Conservation (phyloP, 2,113 vertebrate species). For the Stercorarius parasiticus region DNA sequence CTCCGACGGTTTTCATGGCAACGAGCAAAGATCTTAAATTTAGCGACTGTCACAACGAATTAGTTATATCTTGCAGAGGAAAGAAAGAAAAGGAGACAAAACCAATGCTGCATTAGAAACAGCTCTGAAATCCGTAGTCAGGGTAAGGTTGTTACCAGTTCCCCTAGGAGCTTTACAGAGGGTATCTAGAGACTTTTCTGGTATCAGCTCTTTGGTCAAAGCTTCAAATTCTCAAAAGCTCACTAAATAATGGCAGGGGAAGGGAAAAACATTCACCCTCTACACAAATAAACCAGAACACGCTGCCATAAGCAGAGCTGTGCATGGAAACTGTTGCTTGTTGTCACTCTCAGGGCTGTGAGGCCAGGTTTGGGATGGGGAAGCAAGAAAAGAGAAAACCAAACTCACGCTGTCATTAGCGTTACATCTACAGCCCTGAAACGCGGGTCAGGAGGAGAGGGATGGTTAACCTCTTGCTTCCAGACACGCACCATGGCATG, state of each 20-base stretch:
- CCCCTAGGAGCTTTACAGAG: neutral
- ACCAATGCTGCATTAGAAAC: neutral
- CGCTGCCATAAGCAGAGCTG: neutral
- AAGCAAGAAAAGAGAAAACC: neutral
- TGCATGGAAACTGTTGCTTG: neutral
- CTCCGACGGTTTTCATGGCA: conserved; percentile 33
- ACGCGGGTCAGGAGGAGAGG: neutral
- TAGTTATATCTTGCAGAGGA: neutral
- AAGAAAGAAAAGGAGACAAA: conserved; percentile 1
- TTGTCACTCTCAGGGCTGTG: neutral
- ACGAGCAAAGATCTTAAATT: neutral
- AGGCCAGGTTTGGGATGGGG: neutral
- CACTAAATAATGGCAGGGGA: neutral
- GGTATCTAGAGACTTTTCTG: neutral
- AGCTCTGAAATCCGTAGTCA: neutral
- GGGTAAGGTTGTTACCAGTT: neutral
- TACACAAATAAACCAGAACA: neutral
- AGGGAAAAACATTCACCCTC: neutral
- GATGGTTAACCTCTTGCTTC: neutral
- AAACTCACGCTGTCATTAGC: fast-evolving
- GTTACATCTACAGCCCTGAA: neutral
- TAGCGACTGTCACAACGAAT: neutral
- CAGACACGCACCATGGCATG: neutral
- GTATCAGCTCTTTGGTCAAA: neutral
- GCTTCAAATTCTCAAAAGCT: neutral